phyloP scores from a whole-genome alignment of 2,113 vertebrate species.

The Oxygymnocypris stewartii region DNA sequence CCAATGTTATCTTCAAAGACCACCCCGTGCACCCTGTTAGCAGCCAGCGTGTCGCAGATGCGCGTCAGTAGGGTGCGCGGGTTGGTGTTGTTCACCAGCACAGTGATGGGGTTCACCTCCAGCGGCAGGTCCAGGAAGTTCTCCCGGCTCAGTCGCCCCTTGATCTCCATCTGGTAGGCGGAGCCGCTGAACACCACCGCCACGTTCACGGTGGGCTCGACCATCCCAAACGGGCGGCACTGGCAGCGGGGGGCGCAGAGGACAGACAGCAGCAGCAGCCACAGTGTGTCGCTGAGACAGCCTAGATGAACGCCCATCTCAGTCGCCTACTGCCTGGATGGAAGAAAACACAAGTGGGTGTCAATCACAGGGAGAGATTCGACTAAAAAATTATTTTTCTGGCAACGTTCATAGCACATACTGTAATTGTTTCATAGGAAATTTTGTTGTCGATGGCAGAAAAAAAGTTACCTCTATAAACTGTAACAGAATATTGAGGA shows the following conservation, averaged over 20 bases:
- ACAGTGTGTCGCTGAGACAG: constrained; percentile 80
- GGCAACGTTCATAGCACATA: not conserved
- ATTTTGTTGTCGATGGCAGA: not conserved
- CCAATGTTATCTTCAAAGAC: constrained; percentile 94
- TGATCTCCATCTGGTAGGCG: constrained; percentile 81
- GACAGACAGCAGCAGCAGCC: constrained; percentile 76
- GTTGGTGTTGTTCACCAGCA: constrained; percentile 92
- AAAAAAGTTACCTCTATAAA: not conserved
- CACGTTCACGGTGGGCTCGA: constrained; percentile 73
- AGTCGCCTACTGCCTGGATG: constrained; percentile 80
- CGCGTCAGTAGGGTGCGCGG: constrained; percentile 92
- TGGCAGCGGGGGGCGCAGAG: constrained; percentile 69
- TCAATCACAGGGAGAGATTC: not conserved
- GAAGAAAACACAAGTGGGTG: constrained; percentile 11
- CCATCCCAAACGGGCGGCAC: constrained; percentile 71
- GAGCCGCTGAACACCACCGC: constrained; percentile 92
- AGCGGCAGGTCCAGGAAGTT: constrained; percentile 92
- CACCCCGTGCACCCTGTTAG: constrained; percentile 86
- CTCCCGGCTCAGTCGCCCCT: constrained; percentile 85
- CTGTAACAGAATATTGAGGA: not conserved
- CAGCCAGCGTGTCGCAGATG: constrained; percentile 86
- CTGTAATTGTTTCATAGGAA: not conserved
- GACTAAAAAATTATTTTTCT: not conserved
- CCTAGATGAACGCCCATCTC: constrained; percentile 88
- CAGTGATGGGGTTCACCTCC: constrained; percentile 89